Base-by-base conservation (phyloP, 2,888 invertebrate species). In the Watsonalla cultraria region DNA sequence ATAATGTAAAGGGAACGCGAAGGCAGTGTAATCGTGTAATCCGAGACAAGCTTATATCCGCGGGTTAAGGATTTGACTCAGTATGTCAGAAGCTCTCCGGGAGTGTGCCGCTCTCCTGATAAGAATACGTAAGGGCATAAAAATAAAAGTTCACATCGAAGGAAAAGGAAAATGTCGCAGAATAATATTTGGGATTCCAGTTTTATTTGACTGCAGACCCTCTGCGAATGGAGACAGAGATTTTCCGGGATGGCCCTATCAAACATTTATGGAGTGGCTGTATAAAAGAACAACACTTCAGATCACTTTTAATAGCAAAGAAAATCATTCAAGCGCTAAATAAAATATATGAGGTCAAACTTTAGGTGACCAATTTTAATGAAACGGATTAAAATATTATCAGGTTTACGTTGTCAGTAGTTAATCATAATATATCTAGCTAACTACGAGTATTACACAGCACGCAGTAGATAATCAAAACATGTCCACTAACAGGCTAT, bases 141-240 rank as follows among this genome's bases (percentile, higher is more conserved):
- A 90, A 90, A 90, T 90, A 90, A 90, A 90, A 89, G 90, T 90
- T 89, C 89, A 83, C 88, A 86, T 89, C 80, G 86, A 80, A 82
- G 80, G 83, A 87, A 86, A 72, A 81, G 87, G 86, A 86, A 88
- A 89, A 89, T 82, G 87, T 83, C 85, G 78, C 74, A 77, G 87
- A 88, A 90, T 90, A 89, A 89, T 90, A 90, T 90, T 90, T 88
- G 88, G 87, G 89, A 89, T 86, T 84, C 81, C 78, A 80, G 86
- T 89, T 90, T 90, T 90, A 90, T 90, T 90, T 90, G 89, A 90
- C 78, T 84, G 85, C 84, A 80, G 90, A 89, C 90, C 90, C 90
- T 90, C 81, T 80, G 74, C 80, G 86, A 87, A 88, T 87, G 88
- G 85, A 87, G 90, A 86, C 88, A 84, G 86, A 89, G 90, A 89